Base-by-base conservation (phyloP, 1,140 invertebrate species). In the Megathymus violae region DNA sequence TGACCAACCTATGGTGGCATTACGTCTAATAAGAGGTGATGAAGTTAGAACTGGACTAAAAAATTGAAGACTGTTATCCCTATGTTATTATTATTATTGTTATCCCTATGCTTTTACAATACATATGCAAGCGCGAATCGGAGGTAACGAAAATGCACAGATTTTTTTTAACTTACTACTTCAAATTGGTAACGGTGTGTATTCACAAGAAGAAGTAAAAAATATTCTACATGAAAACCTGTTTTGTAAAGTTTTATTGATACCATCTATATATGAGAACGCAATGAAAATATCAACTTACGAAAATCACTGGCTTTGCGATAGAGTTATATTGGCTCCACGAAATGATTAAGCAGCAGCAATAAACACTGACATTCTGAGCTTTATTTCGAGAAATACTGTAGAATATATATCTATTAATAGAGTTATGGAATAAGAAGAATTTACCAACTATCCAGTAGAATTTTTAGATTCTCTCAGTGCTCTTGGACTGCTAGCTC, bases 281-380 rank as follows among this genome's bases (percentile, higher is more conserved):
- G 59, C 64, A 43, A n/a, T 6, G 63, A 17, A 70, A 58, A 59
- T 62, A 59, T 17, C 59, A 48, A 75, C 70, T 11, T 64, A 64
- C 10, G 71, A 76, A 47, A 13, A 78, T 56, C 46, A 73, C 22
- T 88, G 75, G 74, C 50, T 87, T 51, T 66, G 74, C 64, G 67
- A 87, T 68, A 60, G 82, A 48, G 71, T 72, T 48, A 82, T 80
- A 59, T 66, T 81, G 13, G 64, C 76, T 9, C 60, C 74, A 3
- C 69, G 34, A 64, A 76, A 79, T 41, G 47, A 22, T 25, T 25
- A 17, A 34, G 58, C 50, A 46, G 36, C 47, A 19, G 54, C 50
- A 59, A 61, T 62, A n/a, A n/a, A 65, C 67, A 19, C n/a, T 41
- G 4, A 3, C 15, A 27, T 27, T 48, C 15, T 15, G 27, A 9